These are phyloP conservation scores for Myxocyprinus asiaticus DNA, from an alignment of 2,113 vertebrate species.

Conservation along the genomic window DNA sequence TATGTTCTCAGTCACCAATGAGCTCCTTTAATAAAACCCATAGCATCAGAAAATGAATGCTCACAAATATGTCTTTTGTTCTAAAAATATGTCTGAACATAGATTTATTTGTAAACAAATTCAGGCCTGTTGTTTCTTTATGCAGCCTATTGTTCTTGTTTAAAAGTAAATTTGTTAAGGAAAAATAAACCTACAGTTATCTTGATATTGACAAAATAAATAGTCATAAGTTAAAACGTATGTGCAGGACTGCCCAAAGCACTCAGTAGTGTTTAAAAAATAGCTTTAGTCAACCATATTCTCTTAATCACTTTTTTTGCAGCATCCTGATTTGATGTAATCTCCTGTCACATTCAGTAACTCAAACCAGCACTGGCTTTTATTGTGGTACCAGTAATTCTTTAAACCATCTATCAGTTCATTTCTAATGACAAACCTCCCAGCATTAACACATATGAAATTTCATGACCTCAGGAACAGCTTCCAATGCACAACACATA, in stretches of 20 bases:
- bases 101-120: constrained; percentile 58
- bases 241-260: constrained; percentile 56
- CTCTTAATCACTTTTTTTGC: background rate
- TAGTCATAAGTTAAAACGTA: constrained; percentile 70
- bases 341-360: constrained; percentile 2
- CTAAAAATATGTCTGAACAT: constrained; percentile 64
- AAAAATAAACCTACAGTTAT: constrained; percentile 1
- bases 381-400: constrained; percentile 18
- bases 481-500: constrained; percentile 6
- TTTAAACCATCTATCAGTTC: constrained; percentile 26
- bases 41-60: constrained; percentile 10
- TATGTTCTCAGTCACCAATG: background rate
- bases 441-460: background rate
- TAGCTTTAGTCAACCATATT: background rate
- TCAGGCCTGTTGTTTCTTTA: constrained; percentile 45
- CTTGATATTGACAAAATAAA: constrained; percentile 68
- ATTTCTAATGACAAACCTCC: constrained; percentile 12
- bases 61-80: constrained; percentile 60
- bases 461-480: background rate
- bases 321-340: background rate
- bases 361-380: constrained; percentile 12
- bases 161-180: constrained; percentile 53
- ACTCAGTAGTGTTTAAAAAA: constrained; percentile 64
- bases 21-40: constrained; percentile 14
- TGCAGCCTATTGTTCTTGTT: constrained; percentile 33